Percentiles rank a stretch among this genome's conserved stretches.
These are phyloP conservation scores for Drosophila leonis DNA, from an alignment of 2,888 invertebrate species.

Conservation along the genomic window DNA sequence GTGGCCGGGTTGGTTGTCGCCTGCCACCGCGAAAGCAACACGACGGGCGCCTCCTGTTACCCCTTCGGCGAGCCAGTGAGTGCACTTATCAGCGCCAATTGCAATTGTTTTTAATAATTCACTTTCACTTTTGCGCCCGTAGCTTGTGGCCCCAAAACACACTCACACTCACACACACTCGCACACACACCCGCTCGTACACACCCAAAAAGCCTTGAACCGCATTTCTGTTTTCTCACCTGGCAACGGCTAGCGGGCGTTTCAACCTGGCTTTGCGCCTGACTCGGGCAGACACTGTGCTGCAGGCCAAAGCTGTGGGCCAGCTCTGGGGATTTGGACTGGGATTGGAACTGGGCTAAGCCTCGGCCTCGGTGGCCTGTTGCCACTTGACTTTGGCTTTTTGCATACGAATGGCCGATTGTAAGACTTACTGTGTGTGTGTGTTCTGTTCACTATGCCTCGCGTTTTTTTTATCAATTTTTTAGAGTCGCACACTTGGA, in stretches of 20 bases:
- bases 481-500: conserved; percentile 50
- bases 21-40: neutral
- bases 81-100: conserved; percentile 61
- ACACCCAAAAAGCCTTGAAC: conserved; percentile 60
- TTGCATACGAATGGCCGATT: conserved; percentile 39
- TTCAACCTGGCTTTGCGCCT: conserved; percentile 2
- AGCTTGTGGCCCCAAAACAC: conserved; percentile 19
- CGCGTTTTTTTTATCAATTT: conserved; percentile 28
- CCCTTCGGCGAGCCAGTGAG: conserved; percentile 13
- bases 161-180: neutral
- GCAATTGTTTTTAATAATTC: conserved; percentile 76
- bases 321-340: conserved; percentile 20
- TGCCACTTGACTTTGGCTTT: conserved; percentile 50
- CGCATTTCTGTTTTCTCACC: conserved; percentile 48
- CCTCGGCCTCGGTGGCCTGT: conserved; percentile 28
- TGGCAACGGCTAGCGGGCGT: conserved; percentile 28
- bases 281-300: conserved; percentile 1
- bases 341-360: conserved; percentile 23
- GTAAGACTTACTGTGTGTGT: neutral
- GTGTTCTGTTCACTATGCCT: conserved; percentile 11
- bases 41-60: neutral
- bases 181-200: neutral
- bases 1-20: conserved; percentile 27
- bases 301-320: conserved; percentile 22
- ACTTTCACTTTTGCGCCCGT: conserved; percentile 66